Percentiles rank a stretch among this genome's conserved stretches.
Conservation (phyloP, 2,113 vertebrate genomes). For the Nesoenas mayeri region DNA sequence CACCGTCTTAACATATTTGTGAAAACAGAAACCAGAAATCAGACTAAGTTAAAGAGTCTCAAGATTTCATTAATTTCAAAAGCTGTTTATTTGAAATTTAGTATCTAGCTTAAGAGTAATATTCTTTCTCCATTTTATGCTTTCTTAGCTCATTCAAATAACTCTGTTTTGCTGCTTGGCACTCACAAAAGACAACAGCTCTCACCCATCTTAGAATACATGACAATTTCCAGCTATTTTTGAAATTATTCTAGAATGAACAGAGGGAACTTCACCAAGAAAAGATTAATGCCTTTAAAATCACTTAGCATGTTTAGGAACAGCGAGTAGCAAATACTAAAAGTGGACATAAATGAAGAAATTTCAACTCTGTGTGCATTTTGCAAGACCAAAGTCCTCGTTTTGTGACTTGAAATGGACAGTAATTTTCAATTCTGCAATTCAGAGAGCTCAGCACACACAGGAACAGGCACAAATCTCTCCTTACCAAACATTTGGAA, state of each 20-base stretch:
- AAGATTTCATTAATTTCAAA: background rate
- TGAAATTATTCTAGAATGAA: background rate
- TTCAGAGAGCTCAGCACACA: background rate
- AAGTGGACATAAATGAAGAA: rapidly evolving
- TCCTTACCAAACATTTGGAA: background rate
- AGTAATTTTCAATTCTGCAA: background rate
- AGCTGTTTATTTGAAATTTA: background rate
- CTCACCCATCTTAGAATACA: background rate
- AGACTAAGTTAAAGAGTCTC: background rate
- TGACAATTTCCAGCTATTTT: background rate
- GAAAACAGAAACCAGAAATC: background rate
- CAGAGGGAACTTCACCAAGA: background rate
- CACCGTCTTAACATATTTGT: background rate
- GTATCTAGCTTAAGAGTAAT: background rate
- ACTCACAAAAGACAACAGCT: background rate
- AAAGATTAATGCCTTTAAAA: background rate
- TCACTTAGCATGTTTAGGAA: background rate
- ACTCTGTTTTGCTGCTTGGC: background rate
- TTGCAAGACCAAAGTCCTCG: background rate
- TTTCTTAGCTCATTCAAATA: background rate
- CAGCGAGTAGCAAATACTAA: background rate
- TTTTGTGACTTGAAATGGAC: background rate
- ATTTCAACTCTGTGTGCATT: background rate
- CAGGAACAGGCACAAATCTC: background rate
- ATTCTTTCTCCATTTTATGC: background rate